Percentiles rank a stretch among this genome's conserved stretches.
These are phyloP conservation scores for Propithecus coquereli DNA, from an alignment of 2,113 vertebrate species.

Conservation along the genomic window DNA sequence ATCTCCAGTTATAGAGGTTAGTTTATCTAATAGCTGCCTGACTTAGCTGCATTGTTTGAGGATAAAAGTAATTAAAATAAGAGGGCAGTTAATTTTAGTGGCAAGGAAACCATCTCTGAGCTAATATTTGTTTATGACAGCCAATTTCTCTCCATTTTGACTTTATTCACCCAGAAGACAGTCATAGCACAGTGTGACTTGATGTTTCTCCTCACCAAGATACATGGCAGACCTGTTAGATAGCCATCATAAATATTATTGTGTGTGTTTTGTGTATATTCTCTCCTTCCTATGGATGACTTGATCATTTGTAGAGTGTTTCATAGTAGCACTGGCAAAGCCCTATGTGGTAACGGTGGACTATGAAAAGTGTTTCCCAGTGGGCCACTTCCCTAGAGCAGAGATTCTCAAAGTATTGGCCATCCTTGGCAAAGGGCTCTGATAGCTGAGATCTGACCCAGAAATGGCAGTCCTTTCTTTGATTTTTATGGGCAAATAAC, in stretches of 20 bases:
- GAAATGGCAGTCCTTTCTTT: slow-evolving; percentile 1
- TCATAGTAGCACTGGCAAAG: background rate
- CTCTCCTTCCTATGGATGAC: background rate
- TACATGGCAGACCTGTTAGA: background rate
- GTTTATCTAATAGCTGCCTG: slow-evolving; percentile 15
- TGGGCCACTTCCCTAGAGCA: background rate
- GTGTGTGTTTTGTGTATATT: background rate
- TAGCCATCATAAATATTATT: background rate
- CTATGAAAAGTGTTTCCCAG: background rate
- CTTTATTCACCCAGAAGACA: background rate
- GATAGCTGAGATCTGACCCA: background rate
- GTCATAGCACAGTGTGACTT: background rate
- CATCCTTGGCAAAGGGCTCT: background rate
- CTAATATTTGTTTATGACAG: slow-evolving; percentile 6
- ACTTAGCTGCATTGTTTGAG: slow-evolving; percentile 22
- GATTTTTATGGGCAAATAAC: slow-evolving; percentile 6
- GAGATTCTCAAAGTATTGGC: background rate
- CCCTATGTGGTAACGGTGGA: background rate
- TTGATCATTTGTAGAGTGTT: slow-evolving; percentile 9
- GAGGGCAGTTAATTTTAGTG: background rate
- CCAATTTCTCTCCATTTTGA: background rate
- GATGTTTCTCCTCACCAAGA: background rate
- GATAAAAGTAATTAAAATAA: slow-evolving; percentile 40
- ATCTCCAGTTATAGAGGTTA: background rate
- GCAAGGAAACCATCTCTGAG: background rate